Conservation (phyloP, 2,113 vertebrate genomes). For the Mobula birostris region DNA sequence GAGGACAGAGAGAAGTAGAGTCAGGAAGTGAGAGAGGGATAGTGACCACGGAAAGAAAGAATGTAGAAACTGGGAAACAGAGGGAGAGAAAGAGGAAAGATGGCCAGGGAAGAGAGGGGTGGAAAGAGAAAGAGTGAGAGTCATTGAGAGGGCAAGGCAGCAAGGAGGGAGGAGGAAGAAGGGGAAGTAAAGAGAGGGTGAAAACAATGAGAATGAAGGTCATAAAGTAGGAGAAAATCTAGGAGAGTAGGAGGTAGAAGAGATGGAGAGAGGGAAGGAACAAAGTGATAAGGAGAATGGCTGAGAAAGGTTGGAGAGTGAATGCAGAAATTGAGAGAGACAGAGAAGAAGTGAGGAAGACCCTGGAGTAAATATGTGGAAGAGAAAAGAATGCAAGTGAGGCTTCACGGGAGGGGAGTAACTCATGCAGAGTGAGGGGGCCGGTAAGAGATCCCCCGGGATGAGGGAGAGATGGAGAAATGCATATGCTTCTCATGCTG, state of each 20-base stretch:
- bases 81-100: background rate
- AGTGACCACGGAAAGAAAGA: too few relatives aligned
- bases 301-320: too few relatives aligned
- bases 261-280: too few relatives aligned
- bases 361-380: background rate
- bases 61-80: too few relatives aligned
- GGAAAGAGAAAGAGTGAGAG: background rate
- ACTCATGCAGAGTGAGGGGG: background rate
- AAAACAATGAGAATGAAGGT: background rate
- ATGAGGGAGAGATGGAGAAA: background rate
- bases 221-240: background rate
- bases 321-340: too few relatives aligned
- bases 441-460: background rate
- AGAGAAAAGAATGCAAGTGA: too few relatives aligned
- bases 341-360: background rate
- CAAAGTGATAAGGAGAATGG: too few relatives aligned
- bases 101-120: too few relatives aligned
- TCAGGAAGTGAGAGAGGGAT: background rate
- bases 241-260: too few relatives aligned
- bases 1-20: too few relatives aligned
- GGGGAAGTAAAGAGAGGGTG: background rate
- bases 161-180: background rate
- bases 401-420: too few relatives aligned
- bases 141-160: background rate
- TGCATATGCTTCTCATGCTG: too few relatives aligned